Evolutionary conservation across 2,888 invertebrate species (phyloP).

Genomic region (Chirona hameri): DNA sequence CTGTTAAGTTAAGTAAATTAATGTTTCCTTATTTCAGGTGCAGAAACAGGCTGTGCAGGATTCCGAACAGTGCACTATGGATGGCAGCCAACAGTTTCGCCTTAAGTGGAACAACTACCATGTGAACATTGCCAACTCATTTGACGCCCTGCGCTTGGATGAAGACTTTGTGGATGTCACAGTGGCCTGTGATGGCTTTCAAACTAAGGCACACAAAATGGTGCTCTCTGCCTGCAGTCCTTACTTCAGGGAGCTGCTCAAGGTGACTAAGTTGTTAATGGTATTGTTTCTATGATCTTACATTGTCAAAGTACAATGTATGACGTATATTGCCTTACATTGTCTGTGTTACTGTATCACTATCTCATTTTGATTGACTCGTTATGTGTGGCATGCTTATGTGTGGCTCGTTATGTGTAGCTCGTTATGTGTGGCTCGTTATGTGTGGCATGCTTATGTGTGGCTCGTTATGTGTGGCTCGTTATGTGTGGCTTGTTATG

Average conservation of each 20-base stretch:
- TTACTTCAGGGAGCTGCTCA: slow-evolving; percentile 39
- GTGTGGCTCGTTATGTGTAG: too few species aligned
- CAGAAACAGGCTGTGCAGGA: too few species aligned
- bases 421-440: too few species aligned
- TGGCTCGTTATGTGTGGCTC: too few species aligned
- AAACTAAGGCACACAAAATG: slow-evolving; percentile 40
- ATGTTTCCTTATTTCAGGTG: too few species aligned
- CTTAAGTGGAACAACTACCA: slow-evolving; percentile 40
- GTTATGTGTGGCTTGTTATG: too few species aligned
- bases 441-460: too few species aligned
- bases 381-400: too few species aligned
- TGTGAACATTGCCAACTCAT: slow-evolving; percentile 40
- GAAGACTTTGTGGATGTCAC: slow-evolving; percentile 40
- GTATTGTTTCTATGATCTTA: background rate
- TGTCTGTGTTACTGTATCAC: too few species aligned
- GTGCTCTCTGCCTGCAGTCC: slow-evolving; percentile 40
- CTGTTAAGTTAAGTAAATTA: too few species aligned
- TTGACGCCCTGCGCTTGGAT: slow-evolving; percentile 39
- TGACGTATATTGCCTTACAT: too few species aligned
- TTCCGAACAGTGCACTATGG: background rate
- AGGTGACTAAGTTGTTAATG: slow-evolving; percentile 30
- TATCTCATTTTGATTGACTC: too few species aligned
- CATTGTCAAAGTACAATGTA: background rate
- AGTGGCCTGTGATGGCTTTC: slow-evolving; percentile 39
- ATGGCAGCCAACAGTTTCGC: slow-evolving; percentile 38